These are phyloP conservation scores for Pinna nobilis DNA, from an alignment of 1,140 invertebrate species.

Conservation along the genomic window DNA sequence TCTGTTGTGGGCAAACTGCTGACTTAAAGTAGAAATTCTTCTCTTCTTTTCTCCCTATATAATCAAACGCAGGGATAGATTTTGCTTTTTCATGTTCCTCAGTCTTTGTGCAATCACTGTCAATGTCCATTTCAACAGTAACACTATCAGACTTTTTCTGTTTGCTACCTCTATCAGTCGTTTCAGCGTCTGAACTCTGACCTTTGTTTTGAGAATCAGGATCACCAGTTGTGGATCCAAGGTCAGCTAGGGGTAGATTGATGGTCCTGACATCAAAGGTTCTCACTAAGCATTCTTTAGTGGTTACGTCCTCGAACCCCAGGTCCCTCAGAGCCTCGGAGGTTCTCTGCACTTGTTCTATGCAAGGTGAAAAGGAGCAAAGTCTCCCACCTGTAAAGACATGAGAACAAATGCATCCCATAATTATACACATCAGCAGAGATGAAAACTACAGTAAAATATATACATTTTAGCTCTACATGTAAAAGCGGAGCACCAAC, in stretches of 20 bases:
- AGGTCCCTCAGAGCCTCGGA: slow-evolving; percentile 81
- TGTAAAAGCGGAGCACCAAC: no score
- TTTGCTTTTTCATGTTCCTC: slow-evolving; percentile 25
- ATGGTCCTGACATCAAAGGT: slow-evolving; percentile 87
- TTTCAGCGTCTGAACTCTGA: neutral
- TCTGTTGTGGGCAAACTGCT: slow-evolving; percentile 80
- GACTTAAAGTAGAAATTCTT: slow-evolving; percentile 77
- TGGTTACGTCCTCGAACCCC: slow-evolving; percentile 89
- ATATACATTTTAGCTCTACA: no score
- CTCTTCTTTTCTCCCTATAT: slow-evolving; percentile 43
- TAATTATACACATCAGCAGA: neutral
- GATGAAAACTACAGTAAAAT: no score
- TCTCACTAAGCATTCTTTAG: slow-evolving; percentile 90
- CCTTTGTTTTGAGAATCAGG: neutral
- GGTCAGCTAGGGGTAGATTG: slow-evolving; percentile 78
- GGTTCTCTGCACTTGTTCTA: slow-evolving; percentile 96
- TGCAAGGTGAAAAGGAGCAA: slow-evolving; percentile 98
- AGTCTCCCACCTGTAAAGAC: slow-evolving; percentile 87
- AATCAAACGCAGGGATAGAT: slow-evolving; percentile 36
- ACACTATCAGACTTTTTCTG: no score
- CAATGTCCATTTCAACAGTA: no score
- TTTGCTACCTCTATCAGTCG: no score
- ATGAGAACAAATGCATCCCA: neutral
- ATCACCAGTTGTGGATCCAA: slow-evolving; percentile 35
- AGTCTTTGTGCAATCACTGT: neutral